Base-by-base conservation (phyloP, 64 coral and sea anemone genomes). In the Stichodactyla mertensii region DNA sequence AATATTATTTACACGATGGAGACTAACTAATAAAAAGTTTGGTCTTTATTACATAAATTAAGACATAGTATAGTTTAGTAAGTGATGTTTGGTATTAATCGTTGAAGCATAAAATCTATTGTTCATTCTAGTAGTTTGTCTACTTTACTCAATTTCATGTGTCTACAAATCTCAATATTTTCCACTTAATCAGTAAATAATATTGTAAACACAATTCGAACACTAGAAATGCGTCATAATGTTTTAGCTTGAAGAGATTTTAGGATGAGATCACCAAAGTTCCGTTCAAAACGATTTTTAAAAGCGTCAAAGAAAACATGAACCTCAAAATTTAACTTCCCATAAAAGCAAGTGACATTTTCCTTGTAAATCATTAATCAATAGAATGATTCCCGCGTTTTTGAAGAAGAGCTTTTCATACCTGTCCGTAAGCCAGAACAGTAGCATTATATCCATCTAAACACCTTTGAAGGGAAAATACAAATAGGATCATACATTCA, bases 391-490 rank as follows among this genome's bases (percentile, higher is more conserved):
- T 74, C 16, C 78, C 78, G 4, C 78, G 78, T 81, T 45, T 81
- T 81, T 81, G 31, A 81, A 53, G 23, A 81, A 14, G n/a, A 81
- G 1, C 19, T 52, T 52, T 8, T 0, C 78, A 54, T 61, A 99
- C 97, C 93, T 99, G 97, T 79, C 97, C 97, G 84, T 99, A 99
- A 4, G 97, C 97, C 27, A 99, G 88, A 54, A 99, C 97, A 51
- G 97, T 99, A 13, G 97, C 97, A 61, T 99, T 99, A 85, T 99
- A 99, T 16, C 97, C 97, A 86, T 99, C 97, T 16, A 99, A 79
- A 86, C 97, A 99, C 60, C 97, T 99, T 84, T 16, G 58, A 77
- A 85, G 19, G 78, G 53, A 89, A 84, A 82, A 18, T 20, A 24
- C n/a, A 36, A 55, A 81, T 20, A 81, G 55, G 54, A 81, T 51